Percentiles rank a stretch among this genome's conserved stretches.
Evolutionary conservation across 2,888 invertebrate genomes (phyloP).

Genomic region (Drosophila siamana): DNA sequence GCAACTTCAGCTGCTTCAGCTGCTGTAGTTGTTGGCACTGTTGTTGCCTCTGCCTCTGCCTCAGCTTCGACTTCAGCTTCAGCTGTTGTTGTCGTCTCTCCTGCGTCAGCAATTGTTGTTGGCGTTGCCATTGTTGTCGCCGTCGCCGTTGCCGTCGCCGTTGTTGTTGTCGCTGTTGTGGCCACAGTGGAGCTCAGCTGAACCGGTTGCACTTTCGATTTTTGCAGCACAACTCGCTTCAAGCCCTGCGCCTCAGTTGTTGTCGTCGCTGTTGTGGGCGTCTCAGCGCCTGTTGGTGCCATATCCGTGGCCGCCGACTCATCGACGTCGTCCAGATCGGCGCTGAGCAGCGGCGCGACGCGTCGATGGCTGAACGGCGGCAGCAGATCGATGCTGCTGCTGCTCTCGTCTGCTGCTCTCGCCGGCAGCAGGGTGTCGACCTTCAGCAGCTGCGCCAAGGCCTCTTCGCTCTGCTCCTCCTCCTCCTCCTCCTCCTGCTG

Average conservation of each 20-base stretch:
- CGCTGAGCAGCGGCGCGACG: conserved; percentile 70
- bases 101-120: conserved; percentile 27
- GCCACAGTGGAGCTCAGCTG: conserved; percentile 41
- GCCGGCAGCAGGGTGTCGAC: conserved; percentile 79
- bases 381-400: conserved; percentile 53
- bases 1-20: conserved; percentile 39
- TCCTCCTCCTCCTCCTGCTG: conserved; percentile 5
- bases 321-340: conserved; percentile 40
- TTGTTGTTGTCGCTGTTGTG: conserved; percentile 37
- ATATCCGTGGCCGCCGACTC: conserved; percentile 43
- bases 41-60: conserved; percentile 25
- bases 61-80: conserved; percentile 28
- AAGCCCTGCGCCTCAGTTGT: conserved; percentile 19
- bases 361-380: conserved; percentile 69
- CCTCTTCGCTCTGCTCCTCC: conserved; percentile 10
- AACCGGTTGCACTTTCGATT: conserved; percentile 84
- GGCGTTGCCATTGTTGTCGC: conserved; percentile 29
- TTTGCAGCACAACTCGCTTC: conserved; percentile 69
- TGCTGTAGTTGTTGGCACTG: conserved; percentile 55
- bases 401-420: conserved; percentile 66
- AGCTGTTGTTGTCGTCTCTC: conserved; percentile 25
- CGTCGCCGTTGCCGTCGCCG: conserved; percentile 24
- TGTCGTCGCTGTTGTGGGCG: conserved; percentile 29
- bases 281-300: conserved; percentile 29
- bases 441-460: conserved; percentile 74